Base-by-base conservation (phyloP, 2,113 vertebrate species). In the Microtus montanus region DNA sequence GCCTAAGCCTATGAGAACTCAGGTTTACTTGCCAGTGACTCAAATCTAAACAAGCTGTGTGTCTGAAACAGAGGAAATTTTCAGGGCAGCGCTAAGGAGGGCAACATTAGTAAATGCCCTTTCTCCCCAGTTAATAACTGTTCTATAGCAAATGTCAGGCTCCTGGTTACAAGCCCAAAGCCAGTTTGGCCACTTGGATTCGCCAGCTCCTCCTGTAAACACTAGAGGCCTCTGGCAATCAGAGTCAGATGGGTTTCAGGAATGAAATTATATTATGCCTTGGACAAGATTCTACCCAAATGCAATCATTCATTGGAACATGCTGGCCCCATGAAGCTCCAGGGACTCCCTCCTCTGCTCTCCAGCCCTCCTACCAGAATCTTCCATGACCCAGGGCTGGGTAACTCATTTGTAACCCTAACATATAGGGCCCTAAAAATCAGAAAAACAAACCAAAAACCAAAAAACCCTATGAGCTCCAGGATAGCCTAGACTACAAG, bases 111-210 rank as follows among this genome's bases (percentile, higher is more conserved):
- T 79, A 80, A 89, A 79, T 44, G 30, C 15, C 70, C 33, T 84
- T 93, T 74, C 33, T 87, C 92, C 70, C 38, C 66, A 93, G 66
- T 90, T 83, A 85, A 91, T 80, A 30, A 38, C 24, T 71, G 49
- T 87, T 93, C 89, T 79, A 71, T 63, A 87, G 33, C 90, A 94
- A 91, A 92, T 88, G 93, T 66, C 88, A 92, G 73, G 63, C 41
- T 28, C 33, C 63, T 68, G 38, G 63, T 73, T 68, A 87, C 35
- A 94, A 87, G 71, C 61, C n/a, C 33, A 13, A 41, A 70, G 90
- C 30, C 85, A 90, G 75, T 54, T 77, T 63, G 77, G 64, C 58
- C 49, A 71, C 49, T 38, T 20, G 75, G 79, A 92, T 41, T 38
- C 15, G 22, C 84, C 44, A 78, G 54, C 22, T 74, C 54, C 90